Base-by-base conservation (phyloP, 37 sponge, comb jelly and placozoan species). In the Diacarnus erythraeanus region DNA sequence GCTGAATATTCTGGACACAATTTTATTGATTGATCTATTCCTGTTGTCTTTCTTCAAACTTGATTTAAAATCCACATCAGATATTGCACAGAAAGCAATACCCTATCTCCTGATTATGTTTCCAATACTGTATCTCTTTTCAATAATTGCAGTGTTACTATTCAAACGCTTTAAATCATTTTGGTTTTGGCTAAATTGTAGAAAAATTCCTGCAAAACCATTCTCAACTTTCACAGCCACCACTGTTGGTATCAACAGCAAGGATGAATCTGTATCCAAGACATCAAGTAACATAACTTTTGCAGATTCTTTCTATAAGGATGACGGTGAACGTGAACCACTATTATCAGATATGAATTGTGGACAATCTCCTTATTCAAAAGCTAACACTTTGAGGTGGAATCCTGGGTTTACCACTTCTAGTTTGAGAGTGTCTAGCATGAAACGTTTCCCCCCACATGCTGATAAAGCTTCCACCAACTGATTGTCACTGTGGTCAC, bases 1-100 rank as follows among this genome's bases (percentile, higher is more conserved):
- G 80, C 72, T 80, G 42, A 80, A 80, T 42, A 57, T 71, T 22
- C 41, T 80, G n/a, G 80, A 80, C 27, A 71, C 80, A 37, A 8
- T 80, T 22, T 38, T 80, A 9, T 60, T 80, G 38, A 17, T n/a
- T 12, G 65, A 77, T 77, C 12, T 77, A 27, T 21, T 30, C 1
- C 57, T 74, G 15, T 27, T 74, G 1, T 57, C 74, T 25, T 56
- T 74, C 9, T 2, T 65, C 9, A 2, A 65, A 2, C 17, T 65
- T 17, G 35, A 65, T 30, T 18, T 72, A 15, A 3, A n/a, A 27
- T 31, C 34, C 5, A 3, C 15, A 30, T 8, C 33, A 15, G 17
- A 12, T 36, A 15, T 71, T 3, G 2, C 22, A 25, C 22, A 17
- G 1, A 71, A 8, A 42, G 71, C 26, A 20, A 1, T n/a, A 1